Evolutionary conservation across 2,113 vertebrate species (phyloP), one percentile per base, ranked within the genome.

Genomic region (Pyxicephalus adspersus): DNA sequence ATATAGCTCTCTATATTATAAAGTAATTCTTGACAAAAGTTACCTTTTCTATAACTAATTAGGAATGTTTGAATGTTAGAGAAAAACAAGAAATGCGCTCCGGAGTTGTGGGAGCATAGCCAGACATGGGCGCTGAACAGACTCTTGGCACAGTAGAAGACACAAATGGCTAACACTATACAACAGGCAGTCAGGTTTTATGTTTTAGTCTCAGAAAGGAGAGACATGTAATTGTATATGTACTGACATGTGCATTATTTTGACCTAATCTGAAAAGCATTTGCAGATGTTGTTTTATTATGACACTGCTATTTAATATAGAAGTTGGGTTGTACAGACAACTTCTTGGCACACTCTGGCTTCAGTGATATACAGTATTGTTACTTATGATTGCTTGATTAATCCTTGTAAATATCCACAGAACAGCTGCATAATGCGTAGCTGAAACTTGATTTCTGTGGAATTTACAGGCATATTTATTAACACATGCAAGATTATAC

Each of bases 221-320:
- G 13, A 29, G 22, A 55, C 16, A 22, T 58, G n/a, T 26, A 79
- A 23, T n/a, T 60, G 22, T 58, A 79, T 60, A 38, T 68, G 29
- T 60, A 60, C 29, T 60, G 64, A 38, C 20, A 26, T 76, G 52
- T 26, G 22, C 57, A 64, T 63, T 50, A 20, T 63, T 55, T 63
- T 18, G 55, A 16, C 25, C 22, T 76, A 63, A 38, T 76, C 73
- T 63, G 58, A 28, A 76, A 76, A 76, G 26, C 34, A 63, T 20
- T 63, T 76, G 58, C 73, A 76, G 58, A 76, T 76, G 38, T 70
- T 51, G 19, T 76, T 61, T 76, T 50, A 63, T 64, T 25, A 76
- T 45, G 34, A 76, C 38, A 61, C 31, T 25, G 19, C 38, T 61
- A 64, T 76, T 76, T 50, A 25, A 63, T 26, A 64, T 63, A 64